Conservation (phyloP, 2,888 invertebrate genomes). For the Lissonota sp. region DNA sequence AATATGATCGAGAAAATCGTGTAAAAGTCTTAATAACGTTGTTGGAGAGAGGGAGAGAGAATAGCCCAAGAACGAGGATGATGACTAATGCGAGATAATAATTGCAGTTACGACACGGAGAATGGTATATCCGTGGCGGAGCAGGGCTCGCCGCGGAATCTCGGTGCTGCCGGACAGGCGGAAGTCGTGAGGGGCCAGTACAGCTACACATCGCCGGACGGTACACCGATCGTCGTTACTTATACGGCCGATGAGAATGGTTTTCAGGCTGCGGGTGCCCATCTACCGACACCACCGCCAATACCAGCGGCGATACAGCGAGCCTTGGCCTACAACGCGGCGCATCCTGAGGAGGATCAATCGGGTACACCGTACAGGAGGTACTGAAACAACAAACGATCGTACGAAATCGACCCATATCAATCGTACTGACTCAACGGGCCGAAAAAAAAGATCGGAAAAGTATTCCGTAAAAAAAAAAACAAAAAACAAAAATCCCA, state of each 20-base stretch:
- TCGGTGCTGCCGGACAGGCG: slow-evolving; percentile 84
- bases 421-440: slow-evolving; percentile 37
- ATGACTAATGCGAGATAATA: slow-evolving; percentile 60
- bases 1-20: not conserved
- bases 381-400: slow-evolving; percentile 68
- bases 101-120: slow-evolving; percentile 86
- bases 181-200: slow-evolving; percentile 86
- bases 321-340: slow-evolving; percentile 87
- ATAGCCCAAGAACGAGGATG: slow-evolving; percentile 4
- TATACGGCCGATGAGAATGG: slow-evolving; percentile 90
- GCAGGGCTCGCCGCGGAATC: slow-evolving; percentile 85
- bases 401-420: slow-evolving; percentile 9
- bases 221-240: slow-evolving; percentile 86
- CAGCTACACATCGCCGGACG: slow-evolving; percentile 89
- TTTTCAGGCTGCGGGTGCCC: slow-evolving; percentile 89
- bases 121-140: slow-evolving; percentile 88
- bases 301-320: slow-evolving; percentile 90
- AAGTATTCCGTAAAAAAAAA: slow-evolving; percentile 1
- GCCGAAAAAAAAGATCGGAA: slow-evolving; percentile 3
- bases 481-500: not conserved
- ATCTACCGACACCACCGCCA: slow-evolving; percentile 93
- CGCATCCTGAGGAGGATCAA: slow-evolving; percentile 84
- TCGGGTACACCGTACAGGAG: slow-evolving; percentile 80
- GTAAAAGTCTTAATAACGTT: too few relatives aligned
- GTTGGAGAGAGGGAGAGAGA: slow-evolving; percentile 1